A percentile compares a stretch with the other conserved stretches of the same genome.
phyloP scores from a whole-genome alignment of 2,797 vertebrate genomes.

The Avahi laniger region DNA sequence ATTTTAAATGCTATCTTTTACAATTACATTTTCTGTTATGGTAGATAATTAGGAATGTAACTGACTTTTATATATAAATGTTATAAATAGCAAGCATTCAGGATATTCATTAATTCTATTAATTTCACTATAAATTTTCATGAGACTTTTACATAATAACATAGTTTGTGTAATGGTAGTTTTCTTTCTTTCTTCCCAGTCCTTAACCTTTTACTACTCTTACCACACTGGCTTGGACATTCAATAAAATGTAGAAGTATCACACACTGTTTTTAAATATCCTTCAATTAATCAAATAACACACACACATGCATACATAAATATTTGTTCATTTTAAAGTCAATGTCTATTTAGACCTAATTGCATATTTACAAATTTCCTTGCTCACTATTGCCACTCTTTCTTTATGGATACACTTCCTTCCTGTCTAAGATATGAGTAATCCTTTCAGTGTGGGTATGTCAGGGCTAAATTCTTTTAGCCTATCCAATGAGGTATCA shows the following conservation, averaged over 20 bases:
- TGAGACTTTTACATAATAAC: background rate
- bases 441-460: background rate
- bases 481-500: background rate
- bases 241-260: background rate
- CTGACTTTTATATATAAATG: background rate
- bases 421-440: background rate
- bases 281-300: background rate
- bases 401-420: background rate
- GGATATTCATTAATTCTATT: background rate
- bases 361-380: background rate
- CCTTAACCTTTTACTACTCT: background rate
- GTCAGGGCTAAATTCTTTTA: background rate
- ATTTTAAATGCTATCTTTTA: background rate
- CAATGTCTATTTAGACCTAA: background rate
- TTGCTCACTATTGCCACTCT: background rate
- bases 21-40: background rate
- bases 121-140: background rate
- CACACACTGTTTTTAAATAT: background rate
- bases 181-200: background rate
- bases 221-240: background rate
- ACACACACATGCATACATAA: background rate
- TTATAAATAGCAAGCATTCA: background rate
- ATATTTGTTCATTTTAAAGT: background rate
- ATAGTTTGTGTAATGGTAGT: background rate
- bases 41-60: background rate